Evolutionary conservation across 2,888 invertebrate genomes (phyloP).

Genomic region (Papilio gigon): DNA sequence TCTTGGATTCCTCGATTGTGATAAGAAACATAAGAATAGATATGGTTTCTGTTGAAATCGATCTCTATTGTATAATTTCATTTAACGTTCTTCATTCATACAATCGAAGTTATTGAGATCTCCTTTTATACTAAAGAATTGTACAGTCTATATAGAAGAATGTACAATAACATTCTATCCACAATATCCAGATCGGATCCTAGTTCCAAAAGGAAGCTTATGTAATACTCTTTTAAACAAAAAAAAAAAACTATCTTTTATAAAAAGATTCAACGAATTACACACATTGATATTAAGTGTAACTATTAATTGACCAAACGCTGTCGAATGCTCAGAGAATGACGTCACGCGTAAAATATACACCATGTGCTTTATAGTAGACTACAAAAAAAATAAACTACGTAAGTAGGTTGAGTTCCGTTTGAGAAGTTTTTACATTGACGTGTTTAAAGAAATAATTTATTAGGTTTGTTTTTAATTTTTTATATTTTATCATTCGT

Average conservation of each 20-base stretch:
- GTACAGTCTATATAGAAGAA: slow-evolving; percentile 7
- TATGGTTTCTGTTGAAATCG: not conserved
- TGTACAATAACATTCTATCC: not conserved
- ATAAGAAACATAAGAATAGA: not conserved
- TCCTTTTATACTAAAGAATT: not conserved
- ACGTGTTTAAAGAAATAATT: too few relatives aligned
- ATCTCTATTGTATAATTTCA: not conserved
- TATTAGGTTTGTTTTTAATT: too few relatives aligned
- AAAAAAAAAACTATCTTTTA: too few relatives aligned
- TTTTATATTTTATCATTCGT: too few relatives aligned
- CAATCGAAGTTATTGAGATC: not conserved
- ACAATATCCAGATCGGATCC: not conserved
- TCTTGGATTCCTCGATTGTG: not conserved
- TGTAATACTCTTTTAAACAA: too few relatives aligned
- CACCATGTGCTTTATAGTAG: not conserved
- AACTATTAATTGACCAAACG: not conserved
- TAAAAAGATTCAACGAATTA: not conserved
- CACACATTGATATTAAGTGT: not conserved
- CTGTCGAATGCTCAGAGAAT: not conserved
- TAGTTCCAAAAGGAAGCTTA: not conserved
- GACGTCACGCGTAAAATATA: slow-evolving; percentile 1
- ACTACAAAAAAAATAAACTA: too few relatives aligned
- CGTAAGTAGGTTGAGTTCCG: too few relatives aligned
- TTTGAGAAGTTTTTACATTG: too few relatives aligned
- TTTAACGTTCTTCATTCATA: not conserved